A percentile compares a stretch with the other conserved stretches of the same genome.
phyloP scores from a whole-genome alignment of 2,113 vertebrate species.

The Glaucomys volans region DNA sequence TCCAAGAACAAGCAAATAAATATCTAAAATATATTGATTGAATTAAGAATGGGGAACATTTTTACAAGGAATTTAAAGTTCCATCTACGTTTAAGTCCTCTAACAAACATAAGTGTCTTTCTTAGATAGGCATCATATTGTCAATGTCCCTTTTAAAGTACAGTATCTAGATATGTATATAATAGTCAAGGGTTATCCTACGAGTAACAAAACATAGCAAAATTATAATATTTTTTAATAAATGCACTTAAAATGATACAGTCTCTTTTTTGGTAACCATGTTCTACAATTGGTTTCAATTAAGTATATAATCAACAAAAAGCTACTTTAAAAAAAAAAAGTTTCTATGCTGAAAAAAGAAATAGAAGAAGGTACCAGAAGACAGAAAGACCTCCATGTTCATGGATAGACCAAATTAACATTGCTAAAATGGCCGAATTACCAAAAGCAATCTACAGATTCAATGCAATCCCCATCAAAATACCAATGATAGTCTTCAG shows the following conservation, averaged over 20 bases:
- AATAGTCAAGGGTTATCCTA: neutral
- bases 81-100: slow-evolving; percentile 4
- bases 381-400: too few relatives aligned
- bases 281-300: slow-evolving; percentile 20
- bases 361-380: too few relatives aligned
- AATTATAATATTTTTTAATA: neutral
- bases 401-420: too few relatives aligned
- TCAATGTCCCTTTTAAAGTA: neutral
- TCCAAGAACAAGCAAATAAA: neutral
- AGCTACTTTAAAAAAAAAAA: neutral
- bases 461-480: too few relatives aligned
- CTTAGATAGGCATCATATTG: neutral
- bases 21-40: neutral
- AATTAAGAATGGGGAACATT: neutral
- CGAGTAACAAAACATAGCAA: neutral
- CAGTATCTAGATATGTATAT: neutral
- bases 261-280: slow-evolving; percentile 5
- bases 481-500: too few relatives aligned
- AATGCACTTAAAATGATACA: slow-evolving; percentile 5
- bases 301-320: slow-evolving; percentile 24
- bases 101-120: slow-evolving; percentile 1
- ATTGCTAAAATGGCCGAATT: too few relatives aligned
- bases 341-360: neutral
- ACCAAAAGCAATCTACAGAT: too few relatives aligned
- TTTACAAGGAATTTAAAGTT: neutral